Base-by-base conservation (phyloP, 2,113 vertebrate genomes). In the human (Homo sapiens) region DNA sequence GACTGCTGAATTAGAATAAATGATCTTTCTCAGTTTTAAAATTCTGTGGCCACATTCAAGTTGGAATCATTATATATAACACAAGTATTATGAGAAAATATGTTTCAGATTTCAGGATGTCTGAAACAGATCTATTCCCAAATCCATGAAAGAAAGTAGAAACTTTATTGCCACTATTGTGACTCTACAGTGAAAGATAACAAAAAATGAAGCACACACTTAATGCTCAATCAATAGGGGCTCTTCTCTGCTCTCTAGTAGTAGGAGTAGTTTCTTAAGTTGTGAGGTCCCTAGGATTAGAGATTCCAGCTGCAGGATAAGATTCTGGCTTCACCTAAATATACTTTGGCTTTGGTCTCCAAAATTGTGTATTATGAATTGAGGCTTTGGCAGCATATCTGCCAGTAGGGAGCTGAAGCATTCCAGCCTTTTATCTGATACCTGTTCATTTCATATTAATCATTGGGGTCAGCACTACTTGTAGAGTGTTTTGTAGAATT, bases 61-160 rank as follows among this genome's bases (percentile, higher is more conserved):
- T 55, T 96, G 59, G 57, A 89, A 78, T 72, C 40, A 78, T 48
- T 89, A 10, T 68, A 17, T 90, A 27, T 85, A 75, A 57, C 66
- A 80, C 40, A 96, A 90, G 52, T 89, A 92, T 52, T 79, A 23
- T 70, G 13, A n/a, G 70, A 73, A 93, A 90, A 78, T 80, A 32
- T 57, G 35, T 80, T 96, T 94, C 57, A 25, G 32, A 95, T 92
- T 90, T 76, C 32, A 83, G 40, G 75, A 61, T 92, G 30, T 87
- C 78, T 57, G 35, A 87, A 93, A 82, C 86, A 91, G 14, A 79
- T 84, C 75, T 97, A 92, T 32, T 61, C 35, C 35, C 32, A 96
- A 90, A 90, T 16, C 13, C 38, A 89, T 72, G 72, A 70, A 59
- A 95, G 75, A 93, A 92, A 95, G 50, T 84, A 13, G 59, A 64